Base-by-base conservation (phyloP, 2,888 invertebrate genomes). In the Cryptus armator region DNA sequence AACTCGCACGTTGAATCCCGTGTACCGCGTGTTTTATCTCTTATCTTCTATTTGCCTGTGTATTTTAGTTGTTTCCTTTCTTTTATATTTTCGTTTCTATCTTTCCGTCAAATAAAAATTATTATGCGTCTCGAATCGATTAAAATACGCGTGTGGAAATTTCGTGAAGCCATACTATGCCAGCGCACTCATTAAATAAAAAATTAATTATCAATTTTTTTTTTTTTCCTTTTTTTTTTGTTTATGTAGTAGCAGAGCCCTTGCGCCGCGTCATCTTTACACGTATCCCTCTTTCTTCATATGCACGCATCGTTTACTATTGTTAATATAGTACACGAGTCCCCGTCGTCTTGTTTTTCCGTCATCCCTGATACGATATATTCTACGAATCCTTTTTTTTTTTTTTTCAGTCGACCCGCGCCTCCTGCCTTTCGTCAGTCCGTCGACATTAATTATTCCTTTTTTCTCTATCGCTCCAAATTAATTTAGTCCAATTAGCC, bases 111-210 rank as follows among this genome's bases (percentile, higher is more conserved):
- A 19, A 56, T 56, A 19, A 24, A 24, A 12, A 56, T 24, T 24
- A 24, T 56, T 29, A 66, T 53, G 71, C 32, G 32, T 24, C 44
- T 74, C 16, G 6, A 64, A 14, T 32, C 14, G 14, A 43, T 37
- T 0, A 44, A 44, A 43, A 51, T 10, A 29, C 12, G 53, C 16
- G 56, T 62, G 62, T 32, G 2, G 2, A 67, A 72, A 72, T 76
- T 43, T 72, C n/a, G 44, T 51, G 66, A 68, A 86, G 79, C 81
- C 84, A 85, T 81, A 77, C 71, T 77, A 83, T 85, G 88, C 89
- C 89, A 87, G 90, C 89, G 90, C 90, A 91, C 90, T 90, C 89
- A 86, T 83, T 87, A 87, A 67, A 75, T 16, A 86, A 82, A 82
- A 62, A 29, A 53, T 37, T 59, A 32, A 48, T 7, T n/a, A 56